Percentiles rank a stretch among this genome's conserved stretches.
These are phyloP conservation scores for Helicoverpa zea DNA, from an alignment of 1,140 invertebrate genomes.

Conservation along the genomic window DNA sequence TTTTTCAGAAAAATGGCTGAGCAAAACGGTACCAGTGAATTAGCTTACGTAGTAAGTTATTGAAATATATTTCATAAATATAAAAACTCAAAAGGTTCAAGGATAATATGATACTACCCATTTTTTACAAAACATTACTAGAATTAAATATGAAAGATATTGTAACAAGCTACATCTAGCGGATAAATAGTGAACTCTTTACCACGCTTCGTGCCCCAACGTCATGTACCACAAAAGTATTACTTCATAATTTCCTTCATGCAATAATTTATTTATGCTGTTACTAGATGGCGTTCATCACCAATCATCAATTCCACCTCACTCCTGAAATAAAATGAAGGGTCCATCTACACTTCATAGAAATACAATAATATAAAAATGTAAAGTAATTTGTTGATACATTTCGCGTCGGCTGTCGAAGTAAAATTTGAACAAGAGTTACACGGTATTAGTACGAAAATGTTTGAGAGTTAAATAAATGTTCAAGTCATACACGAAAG, in stretches of 20 bases:
- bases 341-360: no score
- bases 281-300: conserved; percentile 10
- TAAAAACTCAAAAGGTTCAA: neutral
- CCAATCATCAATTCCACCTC: neutral
- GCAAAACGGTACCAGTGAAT: conserved; percentile 47
- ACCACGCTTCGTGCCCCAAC: neutral
- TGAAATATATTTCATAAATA: neutral
- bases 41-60: conserved; percentile 70
- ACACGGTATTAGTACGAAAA: neutral
- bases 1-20: conserved; percentile 53
- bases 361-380: no score
- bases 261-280: neutral
- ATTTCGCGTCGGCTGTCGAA: no score
- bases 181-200: neutral
- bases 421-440: neutral
- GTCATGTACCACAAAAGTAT: no score
- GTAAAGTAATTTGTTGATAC: no score
- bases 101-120: neutral
- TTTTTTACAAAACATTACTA: neutral
- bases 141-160: no score
- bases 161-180: neutral
- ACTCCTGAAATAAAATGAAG: neutral
- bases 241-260: neutral
- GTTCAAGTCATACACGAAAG: neutral
- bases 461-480: neutral